Evolutionary conservation across 2,888 invertebrate genomes (phyloP), one percentile per base, ranked within the genome.

Genomic region (Tetranychus piercei): DNA sequence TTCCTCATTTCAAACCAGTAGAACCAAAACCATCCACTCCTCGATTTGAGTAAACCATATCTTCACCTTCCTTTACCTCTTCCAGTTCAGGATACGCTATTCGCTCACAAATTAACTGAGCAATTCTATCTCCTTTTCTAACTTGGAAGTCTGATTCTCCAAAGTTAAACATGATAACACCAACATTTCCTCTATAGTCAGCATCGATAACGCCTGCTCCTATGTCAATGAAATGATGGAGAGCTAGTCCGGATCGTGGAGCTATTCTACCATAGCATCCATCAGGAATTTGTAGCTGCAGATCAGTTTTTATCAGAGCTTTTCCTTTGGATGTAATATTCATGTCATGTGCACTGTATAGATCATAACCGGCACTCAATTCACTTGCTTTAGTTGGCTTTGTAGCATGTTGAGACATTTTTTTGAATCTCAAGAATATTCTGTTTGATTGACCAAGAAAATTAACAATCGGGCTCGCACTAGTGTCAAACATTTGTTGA

Each of bases 151-250:
- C 89, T 65, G 83, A 82, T 72, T 91, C 88, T 0, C 90, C 88
- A 81, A 94, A 94, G 83, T 99, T 99, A 83, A 96, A 99, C 34
- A 99, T 82, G 0, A 99, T 88, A 0, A 94, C 90, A 44, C 93
- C 92, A n/a, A 97, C 86, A 82, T 94, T 90, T 1, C 96, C 96
- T 77, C 97, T 87, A 81, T 93, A 95, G 81, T 96, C 95, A 82
- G 90, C 90, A 84, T 96, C 96, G 70, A 96, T 89, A 0, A 96
- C 95, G 43, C 94, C 95, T 82, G 94, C 94, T 67, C 96, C 97
- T 79, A 97, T 92, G 85, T 99, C 97, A 80, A 99, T 94, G 80
- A 90, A 92, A 83, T 95, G 88, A 83, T 99, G 97, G 76, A 89
- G 88, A 20, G 99, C 95, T 76, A 99, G 84, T 0, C 97, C 94